phyloP scores from a whole-genome alignment of 2,888 invertebrate species.

The Augiades crinisus region DNA sequence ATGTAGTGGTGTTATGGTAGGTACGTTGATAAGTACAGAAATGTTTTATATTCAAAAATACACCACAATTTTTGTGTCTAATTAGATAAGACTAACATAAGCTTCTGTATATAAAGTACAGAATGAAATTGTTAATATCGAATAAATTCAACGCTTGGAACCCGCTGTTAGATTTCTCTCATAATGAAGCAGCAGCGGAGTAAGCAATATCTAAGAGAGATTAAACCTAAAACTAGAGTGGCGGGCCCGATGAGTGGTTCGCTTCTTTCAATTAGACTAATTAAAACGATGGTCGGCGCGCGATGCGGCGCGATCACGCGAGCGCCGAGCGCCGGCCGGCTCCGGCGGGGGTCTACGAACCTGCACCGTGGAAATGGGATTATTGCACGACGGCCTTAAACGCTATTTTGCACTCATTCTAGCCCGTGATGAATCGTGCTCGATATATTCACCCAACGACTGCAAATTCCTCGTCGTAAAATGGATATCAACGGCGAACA shows the following conservation, averaged over 20 bases:
- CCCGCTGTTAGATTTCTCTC: too few relatives aligned
- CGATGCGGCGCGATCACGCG: constrained; percentile 52
- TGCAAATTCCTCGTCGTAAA: constrained; percentile 21
- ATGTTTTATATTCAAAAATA: constrained; percentile 38
- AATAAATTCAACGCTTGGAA: too few relatives aligned
- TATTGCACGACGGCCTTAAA: constrained; percentile 66
- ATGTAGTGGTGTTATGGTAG: constrained; percentile 21
- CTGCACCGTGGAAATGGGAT: constrained; percentile 72
- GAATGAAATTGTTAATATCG: neutral
- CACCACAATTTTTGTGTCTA: constrained; percentile 34
- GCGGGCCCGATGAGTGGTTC: constrained; percentile 38
- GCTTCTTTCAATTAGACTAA: constrained; percentile 67
- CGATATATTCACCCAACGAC: constrained; percentile 27
- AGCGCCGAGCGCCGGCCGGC: constrained; percentile 39
- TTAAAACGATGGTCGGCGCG: constrained; percentile 45
- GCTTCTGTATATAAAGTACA: too few relatives aligned
- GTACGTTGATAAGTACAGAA: constrained; percentile 21
- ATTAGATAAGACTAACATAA: neutral
- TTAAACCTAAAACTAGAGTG: constrained; percentile 37
- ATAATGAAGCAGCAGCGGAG: too few relatives aligned
- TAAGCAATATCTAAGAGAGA: constrained; percentile 25
- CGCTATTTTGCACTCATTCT: constrained; percentile 62
- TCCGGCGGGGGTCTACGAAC: constrained; percentile 62
- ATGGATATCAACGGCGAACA: neutral
- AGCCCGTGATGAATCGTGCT: constrained; percentile 42